Evolutionary conservation across 2,113 vertebrate genomes (phyloP).

Genomic region (Amblyornis subalaris): DNA sequence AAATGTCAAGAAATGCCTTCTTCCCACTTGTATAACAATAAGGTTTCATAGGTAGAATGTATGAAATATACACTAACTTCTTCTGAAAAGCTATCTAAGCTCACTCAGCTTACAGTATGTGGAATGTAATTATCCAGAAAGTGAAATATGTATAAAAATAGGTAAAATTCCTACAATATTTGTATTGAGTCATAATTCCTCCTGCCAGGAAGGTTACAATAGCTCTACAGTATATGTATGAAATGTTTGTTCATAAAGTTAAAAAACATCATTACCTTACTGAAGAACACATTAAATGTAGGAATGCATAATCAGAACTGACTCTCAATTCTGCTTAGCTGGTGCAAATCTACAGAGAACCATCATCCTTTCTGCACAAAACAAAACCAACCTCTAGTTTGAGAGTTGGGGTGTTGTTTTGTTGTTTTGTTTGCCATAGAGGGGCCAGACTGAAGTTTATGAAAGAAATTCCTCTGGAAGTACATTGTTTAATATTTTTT

Average conservation of each 20-base stretch:
- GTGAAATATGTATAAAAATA: constrained; percentile 77
- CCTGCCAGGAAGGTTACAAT: constrained; percentile 58
- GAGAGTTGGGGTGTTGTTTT: not conserved
- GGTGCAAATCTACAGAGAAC: constrained; percentile 67
- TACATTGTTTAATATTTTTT: not conserved
- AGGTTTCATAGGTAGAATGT: constrained; percentile 41
- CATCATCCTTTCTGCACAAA: constrained; percentile 50
- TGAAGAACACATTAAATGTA: constrained; percentile 60
- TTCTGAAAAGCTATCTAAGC: constrained; percentile 46
- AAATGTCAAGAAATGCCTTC: constrained; percentile 19
- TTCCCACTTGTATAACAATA: constrained; percentile 24
- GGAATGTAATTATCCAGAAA: constrained; percentile 65
- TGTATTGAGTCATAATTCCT: constrained; percentile 67
- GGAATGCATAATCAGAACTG: constrained; percentile 70
- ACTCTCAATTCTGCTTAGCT: constrained; percentile 65
- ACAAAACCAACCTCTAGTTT: constrained; percentile 36
- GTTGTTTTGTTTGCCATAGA: constrained; percentile 29
- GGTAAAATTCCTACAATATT: constrained; percentile 73
- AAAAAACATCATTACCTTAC: constrained; percentile 61
- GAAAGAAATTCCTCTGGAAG: constrained; percentile 40
- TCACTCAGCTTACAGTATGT: constrained; percentile 43
- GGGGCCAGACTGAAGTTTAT: constrained; percentile 38
- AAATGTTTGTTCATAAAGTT: constrained; percentile 70
- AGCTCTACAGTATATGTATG: constrained; percentile 67
- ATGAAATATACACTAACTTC: constrained; percentile 59